Evolutionary conservation across 2,797 vertebrate genomes (phyloP).

Genomic region (Tinamus major): DNA sequence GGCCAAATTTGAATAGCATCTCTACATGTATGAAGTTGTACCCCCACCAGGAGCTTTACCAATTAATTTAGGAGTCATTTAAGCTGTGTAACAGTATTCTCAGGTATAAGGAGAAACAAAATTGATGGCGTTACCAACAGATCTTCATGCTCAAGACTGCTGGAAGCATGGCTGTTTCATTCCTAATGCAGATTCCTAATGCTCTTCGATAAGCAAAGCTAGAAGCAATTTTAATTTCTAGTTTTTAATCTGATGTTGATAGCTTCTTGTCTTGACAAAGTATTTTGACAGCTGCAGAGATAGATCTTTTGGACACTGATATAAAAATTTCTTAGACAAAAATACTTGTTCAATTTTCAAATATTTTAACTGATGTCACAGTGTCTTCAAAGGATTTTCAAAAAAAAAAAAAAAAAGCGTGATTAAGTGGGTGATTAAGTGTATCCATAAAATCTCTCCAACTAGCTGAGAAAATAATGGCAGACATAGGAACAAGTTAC

Average conservation of each 20-base stretch:
- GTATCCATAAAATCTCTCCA: not conserved
- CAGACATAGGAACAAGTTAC: not conserved
- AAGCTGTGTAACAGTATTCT: too few relatives aligned
- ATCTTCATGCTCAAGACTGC: not conserved
- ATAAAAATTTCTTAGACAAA: not conserved
- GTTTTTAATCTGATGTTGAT: constrained; percentile 5
- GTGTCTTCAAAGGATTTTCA: constrained; percentile 7
- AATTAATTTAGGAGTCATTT: not conserved
- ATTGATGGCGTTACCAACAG: not conserved
- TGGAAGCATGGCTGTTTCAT: not conserved
- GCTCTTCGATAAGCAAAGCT: not conserved
- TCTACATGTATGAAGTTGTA: too few relatives aligned
- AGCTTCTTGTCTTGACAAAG: not conserved
- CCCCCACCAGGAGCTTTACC: too few relatives aligned
- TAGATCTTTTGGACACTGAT: not conserved
- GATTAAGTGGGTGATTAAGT: not conserved
- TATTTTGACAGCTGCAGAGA: not conserved
- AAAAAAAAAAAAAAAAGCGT: not conserved
- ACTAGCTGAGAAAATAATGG: not conserved
- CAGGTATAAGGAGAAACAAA: not conserved
- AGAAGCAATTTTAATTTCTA: not conserved
- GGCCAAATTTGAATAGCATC: not conserved
- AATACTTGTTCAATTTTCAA: not conserved
- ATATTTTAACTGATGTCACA: constrained; percentile 22
- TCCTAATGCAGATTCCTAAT: not conserved